Evolutionary conservation across 1,140 invertebrate genomes (phyloP), one percentile per base, ranked within the genome.

Genomic region (honey bee (Apis mellifera)): DNA sequence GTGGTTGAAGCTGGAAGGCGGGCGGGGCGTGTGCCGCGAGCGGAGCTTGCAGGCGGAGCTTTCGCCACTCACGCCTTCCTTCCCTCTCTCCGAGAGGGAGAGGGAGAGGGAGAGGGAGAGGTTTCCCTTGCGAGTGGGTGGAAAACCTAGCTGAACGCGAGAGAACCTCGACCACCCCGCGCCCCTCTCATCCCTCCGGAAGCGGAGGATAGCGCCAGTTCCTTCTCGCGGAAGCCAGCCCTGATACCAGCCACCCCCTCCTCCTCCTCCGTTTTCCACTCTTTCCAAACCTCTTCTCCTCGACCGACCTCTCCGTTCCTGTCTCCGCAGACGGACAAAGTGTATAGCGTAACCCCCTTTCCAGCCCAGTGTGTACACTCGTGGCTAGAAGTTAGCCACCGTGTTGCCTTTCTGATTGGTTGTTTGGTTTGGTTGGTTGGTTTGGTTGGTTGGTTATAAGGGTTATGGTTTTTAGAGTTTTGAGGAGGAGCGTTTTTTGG

Each of bases 1-100:
- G 74, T 88, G 86, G 89, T 78, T 42, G 88, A 88, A 89, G 86
- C 86, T 66, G 68, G 32, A 32, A 32, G 79, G 74, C 71, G 62
- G 54, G 52, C 81, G 89, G 72, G 91, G 91, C 91, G 91, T 92
- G 91, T 87, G 82, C 83, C 90, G 68, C 23, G 71, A 85, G 68
- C 26, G 71, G 84, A 92, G 92, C 93, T 93, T 93, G 90, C 93
- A 90, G 93, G 93, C 93, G 93, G 93, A 93, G 92, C 93, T 91
- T 92, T 89, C 60, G 52, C 86, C 89, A 84, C 65, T 68, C 79
- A 93, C 93, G 92, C 93, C 93, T n/a, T n/a, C n/a, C n/a, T n/a
- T n/a, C n/a, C n/a, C n/a, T n/a, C n/a, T n/a, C 91, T 90, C 92
- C 68, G 19, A 52, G 4, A 23, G 13, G 54, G 55, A 26, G 15